phyloP scores from a whole-genome alignment of 2,797 vertebrate genomes.

The Acanthornis magna region DNA sequence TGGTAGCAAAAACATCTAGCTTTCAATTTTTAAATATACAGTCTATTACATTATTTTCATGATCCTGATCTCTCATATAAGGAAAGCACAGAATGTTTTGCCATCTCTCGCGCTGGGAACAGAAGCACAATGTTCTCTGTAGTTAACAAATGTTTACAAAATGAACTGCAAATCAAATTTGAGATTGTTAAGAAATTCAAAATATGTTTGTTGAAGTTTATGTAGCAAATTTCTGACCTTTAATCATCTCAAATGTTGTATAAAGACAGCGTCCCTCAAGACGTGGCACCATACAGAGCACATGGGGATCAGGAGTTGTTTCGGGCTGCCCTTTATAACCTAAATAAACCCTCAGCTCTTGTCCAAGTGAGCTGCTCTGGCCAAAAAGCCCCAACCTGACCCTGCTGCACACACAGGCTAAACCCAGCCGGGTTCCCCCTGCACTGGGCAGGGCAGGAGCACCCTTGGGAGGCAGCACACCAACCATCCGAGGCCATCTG shows the following conservation, averaged over 20 bases:
- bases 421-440: rapidly evolving
- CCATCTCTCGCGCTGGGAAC: not conserved
- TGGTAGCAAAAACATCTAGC: not conserved
- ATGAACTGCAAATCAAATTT: conserved; percentile 2
- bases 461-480: not conserved
- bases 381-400: not conserved
- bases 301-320: not conserved
- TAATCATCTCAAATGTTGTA: not conserved
- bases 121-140: conserved; percentile 28
- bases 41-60: not conserved
- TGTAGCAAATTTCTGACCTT: not conserved
- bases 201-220: not conserved
- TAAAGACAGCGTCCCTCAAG: not conserved
- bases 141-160: conserved; percentile 29
- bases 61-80: not conserved
- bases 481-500: not conserved
- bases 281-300: rapidly evolving
- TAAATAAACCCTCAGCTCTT: not conserved
- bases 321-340: not conserved
- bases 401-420: rapidly evolving
- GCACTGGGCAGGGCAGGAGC: not conserved
- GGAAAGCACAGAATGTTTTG: not conserved
- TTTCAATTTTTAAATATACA: not conserved
- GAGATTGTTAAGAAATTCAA: conserved; percentile 13
- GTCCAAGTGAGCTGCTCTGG: not conserved